Evolutionary conservation across 2,113 vertebrate species (phyloP).

Genomic region (Chionis minor): DNA sequence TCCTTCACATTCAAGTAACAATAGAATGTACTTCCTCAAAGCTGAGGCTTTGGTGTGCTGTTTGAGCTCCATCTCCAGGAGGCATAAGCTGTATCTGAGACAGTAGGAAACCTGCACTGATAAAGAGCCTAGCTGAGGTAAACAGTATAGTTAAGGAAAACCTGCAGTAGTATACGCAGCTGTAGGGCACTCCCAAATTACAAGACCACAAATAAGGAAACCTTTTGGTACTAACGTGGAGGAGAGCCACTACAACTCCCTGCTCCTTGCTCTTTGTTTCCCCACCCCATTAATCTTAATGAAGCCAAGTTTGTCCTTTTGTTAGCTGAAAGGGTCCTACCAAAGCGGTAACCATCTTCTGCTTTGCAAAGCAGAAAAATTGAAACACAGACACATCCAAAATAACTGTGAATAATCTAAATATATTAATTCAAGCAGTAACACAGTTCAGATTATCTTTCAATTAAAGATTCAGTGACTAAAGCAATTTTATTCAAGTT

Average conservation of each 20-base stretch:
- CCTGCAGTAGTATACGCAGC: background rate
- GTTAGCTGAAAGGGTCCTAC: background rate
- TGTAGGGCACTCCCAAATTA: background rate
- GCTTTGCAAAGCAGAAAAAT: background rate
- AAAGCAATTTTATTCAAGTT: background rate
- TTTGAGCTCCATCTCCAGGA: background rate
- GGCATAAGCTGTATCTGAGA: background rate
- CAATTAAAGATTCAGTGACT: background rate
- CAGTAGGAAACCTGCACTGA: background rate
- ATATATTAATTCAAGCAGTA: background rate
- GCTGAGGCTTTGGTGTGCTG: background rate
- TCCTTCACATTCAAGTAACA: background rate
- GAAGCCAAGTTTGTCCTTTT: background rate
- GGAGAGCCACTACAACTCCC: background rate
- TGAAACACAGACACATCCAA: background rate
- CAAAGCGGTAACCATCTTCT: background rate
- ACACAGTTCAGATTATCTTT: background rate
- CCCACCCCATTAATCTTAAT: background rate
- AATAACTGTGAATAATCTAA: background rate
- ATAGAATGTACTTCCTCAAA: background rate
- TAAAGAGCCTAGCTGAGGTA: background rate
- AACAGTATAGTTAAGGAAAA: background rate
- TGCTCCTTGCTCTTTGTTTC: background rate
- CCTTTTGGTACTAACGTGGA: background rate
- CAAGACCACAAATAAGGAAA: background rate